phyloP scores from a whole-genome alignment of 2,888 invertebrate species.

The Palloptera scutellata region DNA sequence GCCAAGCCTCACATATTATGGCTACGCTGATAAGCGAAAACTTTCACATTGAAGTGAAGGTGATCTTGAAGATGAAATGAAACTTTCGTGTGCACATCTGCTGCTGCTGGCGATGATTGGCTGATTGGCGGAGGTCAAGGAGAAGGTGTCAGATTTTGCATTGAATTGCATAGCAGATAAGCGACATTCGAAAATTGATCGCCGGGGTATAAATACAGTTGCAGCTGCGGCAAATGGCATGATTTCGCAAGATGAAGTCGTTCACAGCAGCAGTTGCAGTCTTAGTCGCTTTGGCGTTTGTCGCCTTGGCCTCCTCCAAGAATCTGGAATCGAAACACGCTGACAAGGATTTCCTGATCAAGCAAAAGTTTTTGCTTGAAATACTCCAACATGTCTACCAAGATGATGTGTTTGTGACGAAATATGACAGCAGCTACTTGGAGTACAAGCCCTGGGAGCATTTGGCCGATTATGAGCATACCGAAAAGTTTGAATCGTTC shows the following conservation, averaged over 20 bases:
- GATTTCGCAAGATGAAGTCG: constrained; percentile 59
- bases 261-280: constrained; percentile 51
- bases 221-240: constrained; percentile 36
- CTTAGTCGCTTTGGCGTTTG: constrained; percentile 49
- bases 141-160: not conserved
- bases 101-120: too few relatives aligned
- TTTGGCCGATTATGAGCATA: constrained; percentile 67
- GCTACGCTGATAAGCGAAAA: too few relatives aligned
- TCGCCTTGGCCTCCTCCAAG: constrained; percentile 49
- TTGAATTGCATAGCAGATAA: too few relatives aligned
- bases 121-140: not conserved
- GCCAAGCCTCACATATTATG: too few relatives aligned
- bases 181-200: too few relatives aligned
- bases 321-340: constrained; percentile 62
- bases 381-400: constrained; percentile 70
- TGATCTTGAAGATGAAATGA: not conserved
- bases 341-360: constrained; percentile 66
- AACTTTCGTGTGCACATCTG: too few relatives aligned
- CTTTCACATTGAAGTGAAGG: constrained; percentile 6
- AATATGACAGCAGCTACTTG: constrained; percentile 65
- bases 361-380: constrained; percentile 67
- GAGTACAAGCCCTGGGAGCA: constrained; percentile 71
- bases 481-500: constrained; percentile 69
- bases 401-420: constrained; percentile 64
- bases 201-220: constrained; percentile 45